phyloP scores from a whole-genome alignment of 2,113 vertebrate genomes.

The Piaya cayana region DNA sequence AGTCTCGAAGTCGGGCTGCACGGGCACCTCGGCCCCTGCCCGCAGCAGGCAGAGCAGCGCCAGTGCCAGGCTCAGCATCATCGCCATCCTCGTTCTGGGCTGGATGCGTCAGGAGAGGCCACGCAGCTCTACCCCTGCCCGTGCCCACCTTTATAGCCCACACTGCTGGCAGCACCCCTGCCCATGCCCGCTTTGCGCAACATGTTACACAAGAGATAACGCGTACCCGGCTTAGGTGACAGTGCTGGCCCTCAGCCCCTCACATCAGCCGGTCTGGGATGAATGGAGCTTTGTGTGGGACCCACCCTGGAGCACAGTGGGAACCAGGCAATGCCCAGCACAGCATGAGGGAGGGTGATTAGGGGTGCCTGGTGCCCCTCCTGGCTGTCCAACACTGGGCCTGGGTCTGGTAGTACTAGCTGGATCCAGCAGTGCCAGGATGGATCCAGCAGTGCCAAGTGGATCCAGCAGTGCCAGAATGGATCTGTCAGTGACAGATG shows the following conservation, averaged over 20 bases:
- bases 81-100: conserved; percentile 25
- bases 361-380: neutral
- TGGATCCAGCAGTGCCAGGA: too few relatives aligned
- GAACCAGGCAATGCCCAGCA: accelerated
- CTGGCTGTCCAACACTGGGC: neutral
- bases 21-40: neutral
- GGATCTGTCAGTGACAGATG: neutral
- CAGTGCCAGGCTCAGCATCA: conserved; percentile 41
- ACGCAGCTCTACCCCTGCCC: too few relatives aligned
- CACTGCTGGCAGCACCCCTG: neutral
- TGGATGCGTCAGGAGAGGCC: neutral
- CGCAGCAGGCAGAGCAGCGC: conserved; percentile 52
- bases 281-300: conserved; percentile 5
- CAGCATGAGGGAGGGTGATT: neutral
- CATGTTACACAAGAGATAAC: conserved; percentile 21
- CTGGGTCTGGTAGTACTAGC: neutral
- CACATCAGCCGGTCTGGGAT: neutral
- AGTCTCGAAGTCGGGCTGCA: neutral
- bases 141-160: conserved; percentile 4
- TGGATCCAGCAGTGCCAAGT: too few relatives aligned
- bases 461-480: too few relatives aligned
- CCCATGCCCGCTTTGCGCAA: neutral
- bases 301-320: accelerated
- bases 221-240: neutral
- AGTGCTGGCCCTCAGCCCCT: neutral